Evolutionary conservation across 2,113 vertebrate genomes (phyloP).

Genomic region (Anhinga anhinga): DNA sequence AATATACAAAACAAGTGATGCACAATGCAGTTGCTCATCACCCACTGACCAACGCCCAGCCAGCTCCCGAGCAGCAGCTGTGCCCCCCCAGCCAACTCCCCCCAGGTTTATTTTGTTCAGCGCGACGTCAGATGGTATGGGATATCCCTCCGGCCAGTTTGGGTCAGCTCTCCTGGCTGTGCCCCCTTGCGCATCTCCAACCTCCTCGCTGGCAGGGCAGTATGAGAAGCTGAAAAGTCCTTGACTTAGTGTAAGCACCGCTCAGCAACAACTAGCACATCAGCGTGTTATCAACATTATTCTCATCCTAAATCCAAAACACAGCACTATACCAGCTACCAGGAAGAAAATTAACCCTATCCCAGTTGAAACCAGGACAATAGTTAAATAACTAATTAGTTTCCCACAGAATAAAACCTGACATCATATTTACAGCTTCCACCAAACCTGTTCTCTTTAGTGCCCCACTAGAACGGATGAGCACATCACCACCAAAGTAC

Average conservation of each 20-base stretch:
- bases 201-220: not conserved
- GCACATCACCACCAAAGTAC: not conserved
- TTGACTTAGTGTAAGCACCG: not conserved
- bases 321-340: not conserved
- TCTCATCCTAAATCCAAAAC: not conserved
- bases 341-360: not conserved
- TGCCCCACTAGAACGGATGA: not conserved
- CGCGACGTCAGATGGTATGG: not conserved
- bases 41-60: not conserved
- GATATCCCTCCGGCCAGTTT: not conserved
- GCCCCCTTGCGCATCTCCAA: not conserved
- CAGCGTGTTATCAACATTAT: not conserved
- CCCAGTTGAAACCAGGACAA: not conserved
- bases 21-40: not conserved
- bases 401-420: not conserved
- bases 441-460: not conserved
- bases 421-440: not conserved
- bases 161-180: not conserved
- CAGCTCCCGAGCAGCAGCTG: not conserved
- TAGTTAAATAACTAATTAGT: accelerated
- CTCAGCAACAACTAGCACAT: not conserved
- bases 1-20: not conserved
- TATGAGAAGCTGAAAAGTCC: not conserved
- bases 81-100: not conserved
- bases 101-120: not conserved